Conservation (phyloP, 2,113 vertebrate species). For the Alexandromys fortis region DNA sequence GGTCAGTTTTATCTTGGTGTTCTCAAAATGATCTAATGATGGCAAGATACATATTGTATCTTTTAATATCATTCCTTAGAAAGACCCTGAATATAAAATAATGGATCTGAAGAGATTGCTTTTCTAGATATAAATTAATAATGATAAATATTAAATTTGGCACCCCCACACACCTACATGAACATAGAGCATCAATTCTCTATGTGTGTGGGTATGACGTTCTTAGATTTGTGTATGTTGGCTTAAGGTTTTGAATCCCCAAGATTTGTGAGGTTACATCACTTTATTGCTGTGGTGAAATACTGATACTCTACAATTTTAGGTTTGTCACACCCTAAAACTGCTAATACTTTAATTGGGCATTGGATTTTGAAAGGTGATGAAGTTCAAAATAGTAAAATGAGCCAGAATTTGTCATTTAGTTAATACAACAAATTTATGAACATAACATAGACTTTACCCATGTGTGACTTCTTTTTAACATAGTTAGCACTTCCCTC, state of each 20-base stretch:
- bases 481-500: not conserved
- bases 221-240: too few relatives aligned
- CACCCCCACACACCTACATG: not conserved
- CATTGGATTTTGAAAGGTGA: not conserved
- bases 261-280: not conserved
- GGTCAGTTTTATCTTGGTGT: too few relatives aligned
- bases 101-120: too few relatives aligned
- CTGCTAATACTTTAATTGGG: not conserved
- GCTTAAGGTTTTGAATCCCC: not conserved
- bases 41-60: too few relatives aligned
- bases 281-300: not conserved
- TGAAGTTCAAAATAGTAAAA: not conserved
- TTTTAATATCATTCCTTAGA: too few relatives aligned
- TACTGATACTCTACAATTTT: not conserved
- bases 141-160: not conserved
- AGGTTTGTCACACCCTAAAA: not conserved
- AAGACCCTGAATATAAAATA: too few relatives aligned
- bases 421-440: not conserved
- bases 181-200: too few relatives aligned
- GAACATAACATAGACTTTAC: not conserved
- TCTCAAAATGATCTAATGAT: too few relatives aligned
- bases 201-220: rapidly evolving
- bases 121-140: not conserved
- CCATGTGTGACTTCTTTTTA: not conserved
- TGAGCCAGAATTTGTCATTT: not conserved